Evolutionary conservation across 2,113 vertebrate species (phyloP).

Genomic region (Camelus dromedarius): DNA sequence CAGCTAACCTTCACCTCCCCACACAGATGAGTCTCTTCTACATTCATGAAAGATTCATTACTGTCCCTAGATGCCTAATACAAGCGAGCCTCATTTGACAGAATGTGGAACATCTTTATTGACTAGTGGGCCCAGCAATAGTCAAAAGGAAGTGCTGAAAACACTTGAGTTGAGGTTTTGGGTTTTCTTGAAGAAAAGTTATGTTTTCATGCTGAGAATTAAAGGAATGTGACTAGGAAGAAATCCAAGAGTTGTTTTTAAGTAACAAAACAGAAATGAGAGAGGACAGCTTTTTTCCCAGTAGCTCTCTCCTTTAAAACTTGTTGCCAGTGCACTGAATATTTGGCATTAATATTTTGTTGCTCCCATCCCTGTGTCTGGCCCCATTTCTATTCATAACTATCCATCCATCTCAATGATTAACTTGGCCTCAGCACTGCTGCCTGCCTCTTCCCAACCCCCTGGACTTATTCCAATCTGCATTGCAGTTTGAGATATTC

Average conservation of each 20-base stretch:
- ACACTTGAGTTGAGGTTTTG: not conserved
- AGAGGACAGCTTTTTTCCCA: slow-evolving; percentile 46
- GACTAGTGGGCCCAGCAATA: not conserved
- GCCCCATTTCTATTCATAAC: slow-evolving; percentile 52
- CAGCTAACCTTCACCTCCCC: not conserved
- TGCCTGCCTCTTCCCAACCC: slow-evolving; percentile 26
- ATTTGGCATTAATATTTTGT: slow-evolving; percentile 42
- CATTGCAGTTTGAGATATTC: slow-evolving; percentile 34
- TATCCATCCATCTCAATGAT: slow-evolving; percentile 27
- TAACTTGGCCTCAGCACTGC: slow-evolving; percentile 34
- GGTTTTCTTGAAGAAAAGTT: not conserved
- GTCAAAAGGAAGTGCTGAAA: not conserved
- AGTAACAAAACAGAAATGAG: slow-evolving; percentile 52
- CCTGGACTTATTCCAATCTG: slow-evolving; percentile 56
- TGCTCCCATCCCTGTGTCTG: not conserved
- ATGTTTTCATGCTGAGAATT: slow-evolving; percentile 25
- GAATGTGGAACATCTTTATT: not conserved
- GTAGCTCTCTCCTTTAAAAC: not conserved
- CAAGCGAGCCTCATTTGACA: slow-evolving; percentile 17
- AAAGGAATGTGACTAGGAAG: not conserved
- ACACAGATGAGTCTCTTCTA: not conserved
- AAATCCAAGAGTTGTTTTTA: slow-evolving; percentile 41
- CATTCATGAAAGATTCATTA: slow-evolving; percentile 9
- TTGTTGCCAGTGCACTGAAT: not conserved
- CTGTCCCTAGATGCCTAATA: not conserved